A percentile compares a stretch with the other conserved stretches of the same genome.
Conservation (phyloP, 2,888 invertebrate genomes). For the Tenthredo notha region DNA sequence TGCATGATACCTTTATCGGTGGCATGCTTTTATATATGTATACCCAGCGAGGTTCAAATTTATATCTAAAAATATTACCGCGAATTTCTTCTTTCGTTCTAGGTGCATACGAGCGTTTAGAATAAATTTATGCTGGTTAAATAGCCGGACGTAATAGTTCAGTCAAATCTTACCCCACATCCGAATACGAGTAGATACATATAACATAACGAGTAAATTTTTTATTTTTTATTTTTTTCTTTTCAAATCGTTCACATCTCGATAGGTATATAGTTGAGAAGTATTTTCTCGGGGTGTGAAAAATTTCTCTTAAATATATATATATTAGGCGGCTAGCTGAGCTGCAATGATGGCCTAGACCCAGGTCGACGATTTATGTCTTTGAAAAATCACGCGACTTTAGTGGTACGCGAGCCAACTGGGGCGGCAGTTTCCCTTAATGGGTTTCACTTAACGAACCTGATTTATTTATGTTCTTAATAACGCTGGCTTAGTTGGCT, state of each 20-base stretch:
- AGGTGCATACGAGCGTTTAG: not conserved
- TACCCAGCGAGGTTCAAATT: not conserved
- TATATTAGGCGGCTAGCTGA: slow-evolving; percentile 1
- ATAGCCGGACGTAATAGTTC: not conserved
- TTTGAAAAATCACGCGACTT: slow-evolving; percentile 36
- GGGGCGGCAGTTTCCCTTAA: slow-evolving; percentile 39
- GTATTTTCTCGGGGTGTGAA: not conserved
- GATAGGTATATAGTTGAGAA: not conserved
- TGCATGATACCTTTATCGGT: slow-evolving; percentile 22
- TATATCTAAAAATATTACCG: slow-evolving; percentile 12
- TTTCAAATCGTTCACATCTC: not conserved
- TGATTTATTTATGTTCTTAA: slow-evolving; percentile 49
- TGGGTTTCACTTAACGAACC: slow-evolving; percentile 47
- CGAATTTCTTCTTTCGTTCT: not conserved
- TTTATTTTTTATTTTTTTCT: not conserved
- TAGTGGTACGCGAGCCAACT: slow-evolving; percentile 10
- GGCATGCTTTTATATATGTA: not conserved
- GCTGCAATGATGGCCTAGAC: slow-evolving; percentile 16
- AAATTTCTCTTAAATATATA: not conserved
- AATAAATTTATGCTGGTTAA: slow-evolving; percentile 10
- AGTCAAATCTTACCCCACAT: not conserved
- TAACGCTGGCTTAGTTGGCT: slow-evolving; percentile 15
- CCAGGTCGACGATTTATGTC: slow-evolving; percentile 21
- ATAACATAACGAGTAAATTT: not conserved
- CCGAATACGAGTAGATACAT: not conserved